These are phyloP conservation scores for Gorsachius goisagi DNA, from an alignment of 2,113 vertebrate species.

Conservation along the genomic window DNA sequence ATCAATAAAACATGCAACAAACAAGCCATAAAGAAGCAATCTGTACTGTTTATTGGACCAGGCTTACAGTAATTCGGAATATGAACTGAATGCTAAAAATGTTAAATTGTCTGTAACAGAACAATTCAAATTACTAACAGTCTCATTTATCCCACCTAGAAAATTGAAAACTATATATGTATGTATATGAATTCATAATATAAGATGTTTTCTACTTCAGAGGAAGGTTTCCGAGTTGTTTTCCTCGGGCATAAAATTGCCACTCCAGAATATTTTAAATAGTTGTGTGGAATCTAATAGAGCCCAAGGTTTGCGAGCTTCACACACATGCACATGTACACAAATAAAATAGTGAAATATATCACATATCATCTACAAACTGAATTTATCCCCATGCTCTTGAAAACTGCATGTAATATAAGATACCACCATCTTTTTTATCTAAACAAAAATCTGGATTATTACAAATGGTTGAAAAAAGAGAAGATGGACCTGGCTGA, in stretches of 20 bases:
- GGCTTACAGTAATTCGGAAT: neutral
- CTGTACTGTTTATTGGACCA: neutral
- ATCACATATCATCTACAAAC: neutral
- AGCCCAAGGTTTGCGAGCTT: neutral
- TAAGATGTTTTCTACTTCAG: neutral
- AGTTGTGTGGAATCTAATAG: neutral
- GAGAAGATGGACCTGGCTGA: neutral
- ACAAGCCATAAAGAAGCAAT: conserved; percentile 31
- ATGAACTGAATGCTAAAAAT: conserved; percentile 40
- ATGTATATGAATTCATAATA: neutral
- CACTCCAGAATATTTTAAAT: neutral
- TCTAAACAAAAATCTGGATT: neutral
- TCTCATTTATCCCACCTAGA: neutral
- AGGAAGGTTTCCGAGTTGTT: neutral
- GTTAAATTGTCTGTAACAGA: conserved; percentile 39
- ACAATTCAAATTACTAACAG: conserved; percentile 7
- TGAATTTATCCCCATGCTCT: neutral
- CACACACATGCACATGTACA: neutral
- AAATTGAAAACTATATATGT: neutral
- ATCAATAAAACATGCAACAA: conserved; percentile 48
- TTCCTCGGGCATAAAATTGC: neutral
- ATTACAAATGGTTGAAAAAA: neutral
- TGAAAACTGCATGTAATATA: neutral
- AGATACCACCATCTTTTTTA: neutral
- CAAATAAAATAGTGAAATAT: neutral